Evolutionary conservation across 2,797 vertebrate species (phyloP).

Genomic region (Fundulus diaphanus): DNA sequence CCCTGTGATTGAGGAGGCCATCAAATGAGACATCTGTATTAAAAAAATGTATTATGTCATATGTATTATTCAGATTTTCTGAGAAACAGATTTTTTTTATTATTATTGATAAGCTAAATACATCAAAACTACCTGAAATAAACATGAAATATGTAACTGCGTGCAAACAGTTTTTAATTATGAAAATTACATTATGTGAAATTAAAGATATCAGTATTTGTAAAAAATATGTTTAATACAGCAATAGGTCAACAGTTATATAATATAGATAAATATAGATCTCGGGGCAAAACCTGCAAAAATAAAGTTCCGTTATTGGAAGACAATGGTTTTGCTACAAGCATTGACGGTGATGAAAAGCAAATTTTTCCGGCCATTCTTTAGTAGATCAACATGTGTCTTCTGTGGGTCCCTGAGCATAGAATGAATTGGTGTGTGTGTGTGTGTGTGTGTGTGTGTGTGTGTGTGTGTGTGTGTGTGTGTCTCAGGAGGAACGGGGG

Average conservation of each 20-base stretch:
- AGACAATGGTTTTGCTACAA: constrained; percentile 44
- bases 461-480: constrained; percentile 33
- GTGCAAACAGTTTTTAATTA: background rate
- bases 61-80: background rate
- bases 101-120: background rate
- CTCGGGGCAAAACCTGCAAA: constrained; percentile 12
- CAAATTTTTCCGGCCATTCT: constrained; percentile 77
- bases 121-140: background rate
- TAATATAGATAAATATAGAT: constrained; percentile 15
- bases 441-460: constrained; percentile 35
- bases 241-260: background rate
- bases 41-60: background rate
- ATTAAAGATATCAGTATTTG: background rate
- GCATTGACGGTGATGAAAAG: constrained; percentile 68
- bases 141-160: background rate
- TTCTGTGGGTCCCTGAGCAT: constrained; percentile 54
- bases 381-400: constrained; percentile 74
- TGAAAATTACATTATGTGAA: background rate
- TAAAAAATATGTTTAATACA: background rate
- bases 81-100: background rate
- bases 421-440: constrained; percentile 31
- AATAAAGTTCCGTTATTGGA: constrained; percentile 34
- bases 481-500: constrained; percentile 26
- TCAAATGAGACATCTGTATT: background rate
- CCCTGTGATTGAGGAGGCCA: background rate